A percentile compares a stretch with the other conserved stretches of the same genome.
phyloP scores from a whole-genome alignment of 2,113 vertebrate species.

The Coracopsis vasa region DNA sequence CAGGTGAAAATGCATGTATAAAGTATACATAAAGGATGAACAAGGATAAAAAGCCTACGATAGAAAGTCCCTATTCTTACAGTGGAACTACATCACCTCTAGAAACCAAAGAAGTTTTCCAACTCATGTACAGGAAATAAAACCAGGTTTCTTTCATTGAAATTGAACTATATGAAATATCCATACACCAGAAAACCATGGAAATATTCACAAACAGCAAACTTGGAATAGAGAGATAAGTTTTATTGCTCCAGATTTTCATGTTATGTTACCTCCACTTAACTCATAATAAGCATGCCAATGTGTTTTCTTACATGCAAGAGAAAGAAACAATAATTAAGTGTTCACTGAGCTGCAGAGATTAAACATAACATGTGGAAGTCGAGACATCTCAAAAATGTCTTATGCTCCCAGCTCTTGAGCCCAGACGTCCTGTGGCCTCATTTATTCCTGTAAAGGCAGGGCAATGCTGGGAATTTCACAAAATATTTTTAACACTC shows the following conservation, averaged over 20 bases:
- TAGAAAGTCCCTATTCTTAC: background rate
- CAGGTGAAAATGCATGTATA: background rate
- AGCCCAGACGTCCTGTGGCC: background rate
- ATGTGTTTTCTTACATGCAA: background rate
- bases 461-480: background rate
- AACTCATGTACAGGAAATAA: background rate
- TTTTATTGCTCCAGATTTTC: background rate
- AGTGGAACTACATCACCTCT: background rate
- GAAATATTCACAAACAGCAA: background rate
- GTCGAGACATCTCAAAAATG: background rate
- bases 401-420: background rate
- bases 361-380: background rate
- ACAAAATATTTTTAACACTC: background rate
- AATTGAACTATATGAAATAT: background rate
- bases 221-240: background rate
- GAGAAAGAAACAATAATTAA: background rate
- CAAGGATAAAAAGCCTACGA: accelerated
- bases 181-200: background rate
- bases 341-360: background rate
- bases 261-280: background rate
- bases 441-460: background rate
- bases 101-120: background rate
- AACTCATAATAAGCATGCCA: background rate
- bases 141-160: background rate
- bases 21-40: background rate